Conservation (phyloP, 1,140 invertebrate genomes). For the Adelges cooleyi region DNA sequence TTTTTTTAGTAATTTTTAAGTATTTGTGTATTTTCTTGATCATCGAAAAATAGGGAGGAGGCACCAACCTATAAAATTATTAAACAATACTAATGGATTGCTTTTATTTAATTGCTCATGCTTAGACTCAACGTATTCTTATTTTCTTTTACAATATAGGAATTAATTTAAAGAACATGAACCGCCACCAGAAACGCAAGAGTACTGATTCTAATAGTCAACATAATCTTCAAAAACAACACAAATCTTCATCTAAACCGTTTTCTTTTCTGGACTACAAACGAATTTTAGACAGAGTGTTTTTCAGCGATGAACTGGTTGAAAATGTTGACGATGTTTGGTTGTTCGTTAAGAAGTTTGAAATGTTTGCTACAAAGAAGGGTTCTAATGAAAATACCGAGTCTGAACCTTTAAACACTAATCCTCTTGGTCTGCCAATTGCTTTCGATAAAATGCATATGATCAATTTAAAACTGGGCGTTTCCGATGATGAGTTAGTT, state of each 20-base stretch:
- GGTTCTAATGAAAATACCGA: not conserved
- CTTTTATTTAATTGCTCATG: not conserved
- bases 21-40: no score
- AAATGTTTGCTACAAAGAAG: conserved; percentile 24
- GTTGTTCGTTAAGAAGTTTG: conserved; percentile 33
- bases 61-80: no score
- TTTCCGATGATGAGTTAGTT: conserved; percentile 11
- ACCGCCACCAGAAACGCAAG: not conserved
- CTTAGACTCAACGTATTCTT: not conserved
- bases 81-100: not conserved
- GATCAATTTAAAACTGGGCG: not conserved
- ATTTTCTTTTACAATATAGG: conserved; percentile 11
- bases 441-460: conserved; percentile 18
- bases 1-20: no score
- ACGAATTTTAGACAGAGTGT: conserved; percentile 10
- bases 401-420: not conserved
- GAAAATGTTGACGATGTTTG: conserved; percentile 33
- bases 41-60: conserved; percentile 10
- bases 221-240: conserved; percentile 1
- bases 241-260: not conserved
- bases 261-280: conserved; percentile 26
- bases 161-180: conserved; percentile 2
- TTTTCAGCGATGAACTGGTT: conserved; percentile 28
- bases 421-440: not conserved
- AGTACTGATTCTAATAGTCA: not conserved